phyloP scores from a whole-genome alignment of 2,888 invertebrate genomes.

The Mechanitis mazaeus region DNA sequence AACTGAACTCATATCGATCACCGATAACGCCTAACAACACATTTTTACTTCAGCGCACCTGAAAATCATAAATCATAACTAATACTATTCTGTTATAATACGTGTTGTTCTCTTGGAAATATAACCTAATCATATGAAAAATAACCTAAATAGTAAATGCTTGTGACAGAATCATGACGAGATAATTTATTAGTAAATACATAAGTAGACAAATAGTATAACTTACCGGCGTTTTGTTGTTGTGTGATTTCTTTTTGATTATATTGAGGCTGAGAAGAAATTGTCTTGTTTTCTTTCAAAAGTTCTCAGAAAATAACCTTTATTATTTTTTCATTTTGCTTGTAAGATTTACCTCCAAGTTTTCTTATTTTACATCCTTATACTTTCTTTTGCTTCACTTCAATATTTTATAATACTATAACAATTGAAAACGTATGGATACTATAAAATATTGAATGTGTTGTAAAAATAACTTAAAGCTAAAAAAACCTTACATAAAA shows the following conservation, averaged over 20 bases:
- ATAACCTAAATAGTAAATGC: no score
- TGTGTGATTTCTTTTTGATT: constrained; percentile 1
- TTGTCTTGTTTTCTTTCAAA: background rate
- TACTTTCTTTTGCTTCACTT: background rate
- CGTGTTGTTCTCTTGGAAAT: background rate
- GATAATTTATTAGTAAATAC: no score
- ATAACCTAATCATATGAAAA: no score
- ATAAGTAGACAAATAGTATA: no score
- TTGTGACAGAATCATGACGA: no score
- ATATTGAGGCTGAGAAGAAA: background rate
- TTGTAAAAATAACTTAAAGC: no score
- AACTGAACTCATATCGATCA: constrained; percentile 24
- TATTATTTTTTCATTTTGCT: constrained; percentile 1
- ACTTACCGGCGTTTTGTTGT: background rate
- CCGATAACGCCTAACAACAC: constrained; percentile 21
- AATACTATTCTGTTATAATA: background rate
- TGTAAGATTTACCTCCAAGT: background rate
- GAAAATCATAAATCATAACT: constrained; percentile 1
- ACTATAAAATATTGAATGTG: no score
- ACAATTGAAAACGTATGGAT: background rate
- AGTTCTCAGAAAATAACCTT: background rate
- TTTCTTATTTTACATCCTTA: background rate
- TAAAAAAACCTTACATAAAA: no score
- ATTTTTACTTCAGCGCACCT: constrained; percentile 5
- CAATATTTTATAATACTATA: background rate